Conservation (phyloP, 30 jellyfish, hydroid and myxozoan genomes). For the Hydractinia echinata region DNA sequence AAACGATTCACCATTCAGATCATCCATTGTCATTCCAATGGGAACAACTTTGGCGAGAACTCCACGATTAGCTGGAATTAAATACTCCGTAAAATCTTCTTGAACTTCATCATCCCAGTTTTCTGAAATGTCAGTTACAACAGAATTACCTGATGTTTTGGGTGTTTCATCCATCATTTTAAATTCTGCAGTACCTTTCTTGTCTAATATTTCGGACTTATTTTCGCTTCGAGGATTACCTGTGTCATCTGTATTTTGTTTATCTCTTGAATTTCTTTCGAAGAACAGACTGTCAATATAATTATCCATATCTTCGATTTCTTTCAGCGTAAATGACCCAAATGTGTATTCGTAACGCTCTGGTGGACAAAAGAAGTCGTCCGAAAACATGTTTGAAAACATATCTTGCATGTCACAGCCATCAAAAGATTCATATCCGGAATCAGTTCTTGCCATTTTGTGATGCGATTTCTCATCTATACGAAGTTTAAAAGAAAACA, state of each 20-base stretch:
- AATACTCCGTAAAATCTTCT: neutral
- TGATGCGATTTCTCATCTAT: too few species aligned
- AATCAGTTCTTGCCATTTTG: slow-evolving; percentile 4
- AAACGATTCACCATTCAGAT: neutral
- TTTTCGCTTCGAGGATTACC: neutral
- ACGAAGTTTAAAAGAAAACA: too few species aligned
- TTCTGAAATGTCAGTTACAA: neutral
- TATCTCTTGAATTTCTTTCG: neutral
- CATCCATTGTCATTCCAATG: slow-evolving; percentile 22
- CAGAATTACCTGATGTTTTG: neutral
- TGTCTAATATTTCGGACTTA: neutral
- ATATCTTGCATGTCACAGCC: neutral
- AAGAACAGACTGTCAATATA: neutral
- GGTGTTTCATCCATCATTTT: neutral
- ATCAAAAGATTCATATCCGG: slow-evolving; percentile 15
- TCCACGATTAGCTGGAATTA: slow-evolving; percentile 3
- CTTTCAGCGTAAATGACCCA: neutral
- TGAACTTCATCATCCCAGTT: slow-evolving; percentile 15
- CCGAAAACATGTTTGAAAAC: neutral
- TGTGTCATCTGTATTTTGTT: neutral
- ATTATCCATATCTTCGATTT: neutral
- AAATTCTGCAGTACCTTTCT: neutral
- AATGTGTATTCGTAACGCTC: slow-evolving; percentile 13
- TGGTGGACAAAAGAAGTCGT: slow-evolving; percentile 7
- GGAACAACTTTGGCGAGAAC: slow-evolving; percentile 11